Evolutionary conservation across 2,113 vertebrate genomes (phyloP), one percentile per base, ranked within the genome.

Genomic region (Spea multiplicata): DNA sequence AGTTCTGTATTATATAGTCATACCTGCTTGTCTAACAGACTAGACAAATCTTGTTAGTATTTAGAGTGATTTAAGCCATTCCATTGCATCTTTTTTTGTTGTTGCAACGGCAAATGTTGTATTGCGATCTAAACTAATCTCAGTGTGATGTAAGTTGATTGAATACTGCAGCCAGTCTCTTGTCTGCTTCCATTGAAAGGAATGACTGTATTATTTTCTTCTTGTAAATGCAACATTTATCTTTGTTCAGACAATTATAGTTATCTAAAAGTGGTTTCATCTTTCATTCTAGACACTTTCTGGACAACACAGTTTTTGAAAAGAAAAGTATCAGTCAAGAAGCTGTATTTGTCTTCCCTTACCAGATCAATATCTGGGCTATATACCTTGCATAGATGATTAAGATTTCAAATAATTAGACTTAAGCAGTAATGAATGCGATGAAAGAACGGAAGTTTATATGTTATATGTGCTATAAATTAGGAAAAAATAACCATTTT

Each of bases 271-370:
- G 50, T 65, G 17, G 62, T 17, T 65, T 65, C 62, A 65, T 65
- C 62, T 65, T 65, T 65, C 62, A 65, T 30, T 65, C 62, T 30
- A 65, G 62, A n/a, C 62, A 65, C 13, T 65, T 65, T 65, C 57
- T 30, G 17, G 62, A 17, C 62, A 65, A 65, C 13, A 65, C n/a
- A 17, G 16, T 65, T 3, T 65, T 65, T 30, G 8, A 65, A 65
- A 12, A 65, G 17, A 65, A 65, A 65, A 65, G 62, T 16, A 65
- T n/a, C 4, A 30, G 62, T 8, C 50, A 6, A 53, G 10, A 53
- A 8, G 10, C 50, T 10, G 10, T 16, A 65, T 65, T 65, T 65
- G 14, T 65, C 62, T 16, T 65, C n/a, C 17, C 13, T 30, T 65
- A 65, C 62, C 62, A 65, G 17, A 65, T 65, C 62, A 65, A 65